Percentiles rank a stretch among this genome's conserved stretches.
These are phyloP conservation scores for Agriopis leucophaearia DNA, from an alignment of 2,888 invertebrate species.

Conservation along the genomic window DNA sequence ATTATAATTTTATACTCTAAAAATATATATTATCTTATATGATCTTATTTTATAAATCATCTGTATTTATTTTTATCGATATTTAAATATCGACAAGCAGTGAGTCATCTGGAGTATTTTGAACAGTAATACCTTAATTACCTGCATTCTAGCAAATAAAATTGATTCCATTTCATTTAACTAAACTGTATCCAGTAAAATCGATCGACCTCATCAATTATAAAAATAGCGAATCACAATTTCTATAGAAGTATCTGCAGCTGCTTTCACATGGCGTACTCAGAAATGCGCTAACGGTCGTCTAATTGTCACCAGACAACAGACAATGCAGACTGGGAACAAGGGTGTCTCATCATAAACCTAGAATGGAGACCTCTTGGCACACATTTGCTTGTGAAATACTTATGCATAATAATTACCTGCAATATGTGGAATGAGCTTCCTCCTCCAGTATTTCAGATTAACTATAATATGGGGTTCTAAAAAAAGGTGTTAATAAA, in stretches of 20 bases:
- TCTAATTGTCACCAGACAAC: conserved; percentile 70
- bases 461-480: too few species aligned
- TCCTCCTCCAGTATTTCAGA: too few species aligned
- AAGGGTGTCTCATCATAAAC: conserved; percentile 69
- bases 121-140: too few species aligned
- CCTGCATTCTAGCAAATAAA: too few species aligned
- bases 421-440: too few species aligned
- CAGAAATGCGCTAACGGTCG: conserved; percentile 64
- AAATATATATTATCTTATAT: too few species aligned
- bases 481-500: too few species aligned
- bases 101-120: too few species aligned
- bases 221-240: conserved; percentile 57
- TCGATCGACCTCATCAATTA: conserved; percentile 42
- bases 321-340: conserved; percentile 77
- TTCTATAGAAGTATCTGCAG: conserved; percentile 40
- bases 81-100: too few species aligned
- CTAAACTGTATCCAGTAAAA: conserved; percentile 1
- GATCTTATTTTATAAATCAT: too few species aligned
- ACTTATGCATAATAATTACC: conserved; percentile 1
- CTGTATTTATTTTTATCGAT: too few species aligned
- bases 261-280: conserved; percentile 67
- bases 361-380: conserved; percentile 77
- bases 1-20: too few species aligned
- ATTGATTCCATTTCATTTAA: not conserved
- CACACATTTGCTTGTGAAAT: conserved; percentile 61